These are phyloP conservation scores for Nymphalis io DNA, from an alignment of 1,140 invertebrate species.

Conservation along the genomic window DNA sequence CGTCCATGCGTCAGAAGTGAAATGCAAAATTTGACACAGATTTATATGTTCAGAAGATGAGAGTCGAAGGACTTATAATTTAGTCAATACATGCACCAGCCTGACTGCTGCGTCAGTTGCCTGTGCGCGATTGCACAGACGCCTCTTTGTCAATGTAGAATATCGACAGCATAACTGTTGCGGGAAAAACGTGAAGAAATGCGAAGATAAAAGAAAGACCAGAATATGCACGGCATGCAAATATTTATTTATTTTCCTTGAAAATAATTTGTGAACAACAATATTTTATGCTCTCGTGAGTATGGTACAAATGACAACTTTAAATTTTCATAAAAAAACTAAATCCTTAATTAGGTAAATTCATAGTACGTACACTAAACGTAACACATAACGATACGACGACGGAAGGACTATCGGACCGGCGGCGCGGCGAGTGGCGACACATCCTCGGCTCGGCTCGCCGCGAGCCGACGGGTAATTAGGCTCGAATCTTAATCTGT, in stretches of 20 bases:
- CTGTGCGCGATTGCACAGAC: background rate
- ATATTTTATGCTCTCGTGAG: slow-evolving; percentile 70
- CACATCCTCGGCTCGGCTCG: no score
- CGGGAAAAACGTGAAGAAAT: slow-evolving; percentile 11
- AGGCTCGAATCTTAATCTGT: background rate
- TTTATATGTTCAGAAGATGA: background rate
- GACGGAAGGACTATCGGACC: slow-evolving; percentile 25
- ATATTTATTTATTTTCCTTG: slow-evolving; percentile 71
- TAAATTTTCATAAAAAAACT: slow-evolving; percentile 72
- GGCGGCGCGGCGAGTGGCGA: no score
- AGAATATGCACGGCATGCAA: slow-evolving; percentile 70
- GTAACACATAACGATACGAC: slow-evolving; percentile 22
- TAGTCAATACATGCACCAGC: background rate
- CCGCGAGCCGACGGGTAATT: background rate
- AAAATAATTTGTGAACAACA: slow-evolving; percentile 80
- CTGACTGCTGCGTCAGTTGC: background rate
- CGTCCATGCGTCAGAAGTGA: slow-evolving; percentile 18
- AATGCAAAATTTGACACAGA: slow-evolving; percentile 2
- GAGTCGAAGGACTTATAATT: background rate
- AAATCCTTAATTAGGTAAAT: slow-evolving; percentile 59
- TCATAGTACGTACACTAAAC: slow-evolving; percentile 35
- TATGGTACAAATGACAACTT: slow-evolving; percentile 79
- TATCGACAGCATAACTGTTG: no score
- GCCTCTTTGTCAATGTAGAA: no score
- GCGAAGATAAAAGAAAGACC: slow-evolving; percentile 55